Conservation (phyloP, 2,113 vertebrate genomes). For the Puffinus mauretanicus region DNA sequence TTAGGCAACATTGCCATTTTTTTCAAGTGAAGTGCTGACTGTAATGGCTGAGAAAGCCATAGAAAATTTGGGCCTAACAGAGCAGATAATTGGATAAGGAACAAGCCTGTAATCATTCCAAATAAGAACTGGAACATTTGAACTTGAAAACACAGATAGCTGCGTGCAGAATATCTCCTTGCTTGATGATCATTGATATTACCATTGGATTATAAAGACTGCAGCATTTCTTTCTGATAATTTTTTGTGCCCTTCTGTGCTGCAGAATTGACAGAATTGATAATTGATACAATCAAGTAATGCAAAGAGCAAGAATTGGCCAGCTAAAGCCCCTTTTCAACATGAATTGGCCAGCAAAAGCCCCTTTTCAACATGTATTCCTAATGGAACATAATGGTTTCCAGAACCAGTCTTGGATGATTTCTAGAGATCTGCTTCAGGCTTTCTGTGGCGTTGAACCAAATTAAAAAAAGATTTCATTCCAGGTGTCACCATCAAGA, state of each 20-base stretch:
- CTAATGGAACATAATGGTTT: neutral
- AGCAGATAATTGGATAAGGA: slow-evolving; percentile 41
- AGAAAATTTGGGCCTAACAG: neutral
- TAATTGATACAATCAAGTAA: neutral
- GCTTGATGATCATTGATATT: neutral
- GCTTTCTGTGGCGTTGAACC: neutral
- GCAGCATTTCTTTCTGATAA: neutral
- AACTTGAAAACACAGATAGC: neutral
- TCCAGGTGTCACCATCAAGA: neutral
- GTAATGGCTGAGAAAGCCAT: neutral
- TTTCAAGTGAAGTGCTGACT: neutral
- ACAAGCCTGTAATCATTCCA: slow-evolving; percentile 4
- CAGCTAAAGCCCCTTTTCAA: neutral
- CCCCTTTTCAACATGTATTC: neutral
- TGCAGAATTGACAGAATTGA: neutral
- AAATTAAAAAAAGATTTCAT: neutral
- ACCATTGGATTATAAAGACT: neutral
- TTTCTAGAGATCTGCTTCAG: neutral
- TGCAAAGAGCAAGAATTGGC: neutral
- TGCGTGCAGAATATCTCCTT: neutral
- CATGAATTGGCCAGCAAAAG: neutral
- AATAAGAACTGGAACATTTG: neutral
- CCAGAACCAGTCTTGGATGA: neutral
- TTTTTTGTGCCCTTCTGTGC: neutral
- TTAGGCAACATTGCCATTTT: neutral